These are phyloP conservation scores for Hiodon alosoides DNA, from an alignment of 2,113 vertebrate genomes.

Conservation along the genomic window DNA sequence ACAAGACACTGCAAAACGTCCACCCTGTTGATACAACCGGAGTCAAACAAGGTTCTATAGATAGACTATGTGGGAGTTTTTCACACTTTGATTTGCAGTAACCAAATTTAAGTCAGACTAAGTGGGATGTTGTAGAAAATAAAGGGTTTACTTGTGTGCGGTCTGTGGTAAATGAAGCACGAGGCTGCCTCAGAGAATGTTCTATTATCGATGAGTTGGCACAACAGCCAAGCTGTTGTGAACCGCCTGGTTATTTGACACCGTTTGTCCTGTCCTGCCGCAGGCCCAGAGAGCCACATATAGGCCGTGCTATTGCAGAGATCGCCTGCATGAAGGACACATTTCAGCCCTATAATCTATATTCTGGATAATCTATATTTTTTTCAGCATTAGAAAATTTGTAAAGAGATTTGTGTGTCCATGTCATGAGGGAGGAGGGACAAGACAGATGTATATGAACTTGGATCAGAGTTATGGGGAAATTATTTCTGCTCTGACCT, in stretches of 20 bases:
- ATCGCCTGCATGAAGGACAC: background rate
- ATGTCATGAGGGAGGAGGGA: background rate
- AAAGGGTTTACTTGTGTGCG: background rate
- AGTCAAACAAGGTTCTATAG: too few species aligned
- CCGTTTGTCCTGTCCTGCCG: background rate
- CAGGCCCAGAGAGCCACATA: background rate
- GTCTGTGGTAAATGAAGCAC: background rate
- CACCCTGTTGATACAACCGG: too few species aligned
- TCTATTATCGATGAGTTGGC: background rate
- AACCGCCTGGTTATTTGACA: background rate
- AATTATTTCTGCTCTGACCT: background rate
- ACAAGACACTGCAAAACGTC: too few species aligned
- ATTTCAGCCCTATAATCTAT: slow-evolving; percentile 9
- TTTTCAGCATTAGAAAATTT: background rate
- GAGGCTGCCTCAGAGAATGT: background rate
- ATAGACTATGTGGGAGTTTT: too few species aligned
- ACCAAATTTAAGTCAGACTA: too few species aligned
- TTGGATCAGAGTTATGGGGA: background rate
- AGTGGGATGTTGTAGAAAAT: too few species aligned
- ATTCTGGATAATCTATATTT: background rate
- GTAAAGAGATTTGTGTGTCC: slow-evolving; percentile 6
- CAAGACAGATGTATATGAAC: slow-evolving; percentile 4
- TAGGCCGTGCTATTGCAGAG: slow-evolving; percentile 2
- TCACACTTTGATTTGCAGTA: too few species aligned
- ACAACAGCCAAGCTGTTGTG: background rate